Conservation (phyloP, 2,888 invertebrate species). For the Cheilosia soror region DNA sequence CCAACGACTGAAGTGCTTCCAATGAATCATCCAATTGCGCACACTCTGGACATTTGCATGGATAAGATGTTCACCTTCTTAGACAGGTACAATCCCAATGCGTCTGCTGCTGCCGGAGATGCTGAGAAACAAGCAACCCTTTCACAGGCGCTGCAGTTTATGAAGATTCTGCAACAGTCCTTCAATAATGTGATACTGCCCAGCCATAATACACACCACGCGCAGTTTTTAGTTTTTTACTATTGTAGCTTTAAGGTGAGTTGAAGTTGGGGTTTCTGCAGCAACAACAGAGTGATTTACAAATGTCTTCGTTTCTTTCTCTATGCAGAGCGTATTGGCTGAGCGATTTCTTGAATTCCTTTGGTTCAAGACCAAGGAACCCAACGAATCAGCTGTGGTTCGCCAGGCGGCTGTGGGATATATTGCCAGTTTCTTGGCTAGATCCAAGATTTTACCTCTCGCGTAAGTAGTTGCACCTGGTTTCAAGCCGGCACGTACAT, state of each 20-base stretch:
- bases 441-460: slow-evolving; percentile 87
- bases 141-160: slow-evolving; percentile 78
- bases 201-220: slow-evolving; percentile 92
- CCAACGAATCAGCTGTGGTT: slow-evolving; percentile 86
- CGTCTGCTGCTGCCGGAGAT: slow-evolving; percentile 54
- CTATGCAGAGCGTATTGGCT: slow-evolving; percentile 78
- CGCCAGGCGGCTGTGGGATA: slow-evolving; percentile 90
- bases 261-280: background rate
- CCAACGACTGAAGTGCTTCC: slow-evolving; percentile 48
- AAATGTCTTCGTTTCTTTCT: background rate
- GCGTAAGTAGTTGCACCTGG: slow-evolving; percentile 84
- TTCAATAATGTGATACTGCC: slow-evolving; percentile 93
- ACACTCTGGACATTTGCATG: slow-evolving; percentile 91
- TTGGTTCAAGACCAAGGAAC: slow-evolving; percentile 90
- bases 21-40: slow-evolving; percentile 86
- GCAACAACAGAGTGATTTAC: background rate
- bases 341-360: slow-evolving; percentile 89
- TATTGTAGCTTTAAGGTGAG: slow-evolving; percentile 87
- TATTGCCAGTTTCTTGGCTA: slow-evolving; percentile 89
- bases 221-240: slow-evolving; percentile 91
- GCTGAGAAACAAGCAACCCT: slow-evolving; percentile 85
- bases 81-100: slow-evolving; percentile 81
- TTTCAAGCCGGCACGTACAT: background rate
- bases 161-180: slow-evolving; percentile 86
- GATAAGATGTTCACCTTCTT: slow-evolving; percentile 88